Conservation (phyloP, 2,113 vertebrate species). For the Tamias sibiricus region DNA sequence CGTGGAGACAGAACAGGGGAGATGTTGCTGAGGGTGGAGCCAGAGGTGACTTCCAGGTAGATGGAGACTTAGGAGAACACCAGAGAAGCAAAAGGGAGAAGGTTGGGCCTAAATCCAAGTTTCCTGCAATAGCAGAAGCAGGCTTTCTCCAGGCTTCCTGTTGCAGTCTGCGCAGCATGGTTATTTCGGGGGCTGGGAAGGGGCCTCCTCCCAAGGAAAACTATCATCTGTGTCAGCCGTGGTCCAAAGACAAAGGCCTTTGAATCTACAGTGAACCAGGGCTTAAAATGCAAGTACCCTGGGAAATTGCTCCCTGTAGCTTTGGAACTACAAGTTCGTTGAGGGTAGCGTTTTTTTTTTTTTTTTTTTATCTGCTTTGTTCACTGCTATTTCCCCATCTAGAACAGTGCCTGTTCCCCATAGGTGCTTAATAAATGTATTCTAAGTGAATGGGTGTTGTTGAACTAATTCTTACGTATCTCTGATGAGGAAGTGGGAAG, state of each 20-base stretch:
- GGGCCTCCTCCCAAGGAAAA: background rate
- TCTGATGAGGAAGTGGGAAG: background rate
- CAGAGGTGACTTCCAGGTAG: background rate
- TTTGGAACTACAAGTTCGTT: too few relatives aligned
- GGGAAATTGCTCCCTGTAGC: background rate
- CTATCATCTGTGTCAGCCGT: fast-evolving
- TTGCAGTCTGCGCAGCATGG: background rate
- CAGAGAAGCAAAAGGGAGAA: background rate
- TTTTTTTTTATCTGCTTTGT: background rate
- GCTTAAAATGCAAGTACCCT: background rate
- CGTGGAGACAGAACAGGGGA: fast-evolving
- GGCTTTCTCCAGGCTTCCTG: background rate
- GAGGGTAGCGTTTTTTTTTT: too few relatives aligned
- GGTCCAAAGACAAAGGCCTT: background rate
- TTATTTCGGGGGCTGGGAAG: background rate
- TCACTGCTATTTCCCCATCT: background rate
- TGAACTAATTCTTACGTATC: background rate
- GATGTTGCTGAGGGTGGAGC: background rate
- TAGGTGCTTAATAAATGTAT: background rate
- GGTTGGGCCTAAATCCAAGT: background rate
- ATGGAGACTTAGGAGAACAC: background rate
- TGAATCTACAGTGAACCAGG: background rate
- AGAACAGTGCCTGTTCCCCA: background rate
- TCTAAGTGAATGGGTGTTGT: too few relatives aligned
- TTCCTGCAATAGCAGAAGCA: background rate